Percentiles rank a stretch among this genome's conserved stretches.
phyloP scores from a whole-genome alignment of 2,113 vertebrate genomes.

The Rhinopomastus cyanomelas region DNA sequence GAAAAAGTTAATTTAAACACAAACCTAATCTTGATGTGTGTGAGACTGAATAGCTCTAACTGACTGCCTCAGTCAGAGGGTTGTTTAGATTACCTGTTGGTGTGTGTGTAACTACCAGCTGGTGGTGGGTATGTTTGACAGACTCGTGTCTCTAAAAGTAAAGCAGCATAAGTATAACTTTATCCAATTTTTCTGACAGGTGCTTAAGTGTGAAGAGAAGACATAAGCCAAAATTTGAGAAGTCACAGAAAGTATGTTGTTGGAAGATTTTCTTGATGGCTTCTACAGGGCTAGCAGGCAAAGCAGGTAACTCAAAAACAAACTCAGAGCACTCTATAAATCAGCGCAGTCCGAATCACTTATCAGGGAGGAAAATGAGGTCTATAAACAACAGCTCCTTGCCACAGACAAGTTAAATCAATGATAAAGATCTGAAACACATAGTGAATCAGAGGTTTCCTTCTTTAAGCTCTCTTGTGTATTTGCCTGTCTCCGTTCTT shows the following conservation, averaged over 20 bases:
- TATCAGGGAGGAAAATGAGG: background rate
- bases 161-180: background rate
- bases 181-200: background rate
- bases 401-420: background rate
- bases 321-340: background rate
- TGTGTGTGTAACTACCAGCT: background rate
- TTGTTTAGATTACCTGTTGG: background rate
- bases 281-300: background rate
- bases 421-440: slow-evolving; percentile 45
- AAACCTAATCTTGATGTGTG: background rate
- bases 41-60: background rate
- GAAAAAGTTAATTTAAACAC: background rate
- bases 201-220: background rate
- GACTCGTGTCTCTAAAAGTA: background rate
- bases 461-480: slow-evolving; percentile 34
- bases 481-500: slow-evolving; percentile 1
- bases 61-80: background rate
- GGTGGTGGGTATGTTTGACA: background rate
- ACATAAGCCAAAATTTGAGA: background rate
- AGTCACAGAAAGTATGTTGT: background rate
- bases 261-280: background rate
- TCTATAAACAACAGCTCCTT: slow-evolving; percentile 22
- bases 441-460: background rate
- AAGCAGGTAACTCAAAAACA: background rate
- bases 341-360: background rate